Percentiles rank a stretch among this genome's conserved stretches.
Evolutionary conservation across 1,140 invertebrate genomes (phyloP).

Genomic region (Matsumurasca onukii): DNA sequence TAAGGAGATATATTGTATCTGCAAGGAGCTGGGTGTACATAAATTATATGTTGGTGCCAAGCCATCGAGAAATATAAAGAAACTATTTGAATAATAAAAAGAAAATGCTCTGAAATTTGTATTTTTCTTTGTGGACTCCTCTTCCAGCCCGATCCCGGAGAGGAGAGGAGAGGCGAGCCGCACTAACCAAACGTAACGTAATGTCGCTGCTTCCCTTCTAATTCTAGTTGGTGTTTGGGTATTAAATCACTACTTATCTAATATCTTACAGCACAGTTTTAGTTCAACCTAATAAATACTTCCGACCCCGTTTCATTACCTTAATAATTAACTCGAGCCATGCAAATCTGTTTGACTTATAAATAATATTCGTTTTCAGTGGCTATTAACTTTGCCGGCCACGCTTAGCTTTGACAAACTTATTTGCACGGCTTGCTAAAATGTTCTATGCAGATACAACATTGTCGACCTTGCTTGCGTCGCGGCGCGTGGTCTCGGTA

Average conservation of each 20-base stretch:
- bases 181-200: too few species aligned
- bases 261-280: slow-evolving; percentile 16
- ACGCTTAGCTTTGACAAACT: not conserved
- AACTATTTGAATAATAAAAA: slow-evolving; percentile 6
- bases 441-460: slow-evolving; percentile 12
- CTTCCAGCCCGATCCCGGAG: slow-evolving; percentile 4
- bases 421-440: slow-evolving; percentile 9
- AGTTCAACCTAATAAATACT: slow-evolving; percentile 8
- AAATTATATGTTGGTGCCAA: slow-evolving; percentile 2
- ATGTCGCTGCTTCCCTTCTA: too few species aligned
- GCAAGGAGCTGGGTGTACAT: slow-evolving; percentile 5
- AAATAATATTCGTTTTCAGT: slow-evolving; percentile 1
- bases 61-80: slow-evolving; percentile 3
- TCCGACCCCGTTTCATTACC: slow-evolving; percentile 14
- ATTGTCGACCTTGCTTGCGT: slow-evolving; percentile 14
- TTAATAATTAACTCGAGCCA: slow-evolving; percentile 3
- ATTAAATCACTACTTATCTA: slow-evolving; percentile 16
- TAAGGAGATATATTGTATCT: slow-evolving; percentile 18
- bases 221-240: slow-evolving; percentile 14
- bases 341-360: slow-evolving; percentile 4
- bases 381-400: slow-evolving; percentile 5
- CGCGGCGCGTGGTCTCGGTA: too few species aligned
- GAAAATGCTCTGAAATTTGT: slow-evolving; percentile 11
- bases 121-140: slow-evolving; percentile 14
- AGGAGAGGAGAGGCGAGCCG: slow-evolving; percentile 13